These are phyloP conservation scores for Pangasianodon hypophthalmus DNA, from an alignment of 2,113 vertebrate species.

Conservation along the genomic window DNA sequence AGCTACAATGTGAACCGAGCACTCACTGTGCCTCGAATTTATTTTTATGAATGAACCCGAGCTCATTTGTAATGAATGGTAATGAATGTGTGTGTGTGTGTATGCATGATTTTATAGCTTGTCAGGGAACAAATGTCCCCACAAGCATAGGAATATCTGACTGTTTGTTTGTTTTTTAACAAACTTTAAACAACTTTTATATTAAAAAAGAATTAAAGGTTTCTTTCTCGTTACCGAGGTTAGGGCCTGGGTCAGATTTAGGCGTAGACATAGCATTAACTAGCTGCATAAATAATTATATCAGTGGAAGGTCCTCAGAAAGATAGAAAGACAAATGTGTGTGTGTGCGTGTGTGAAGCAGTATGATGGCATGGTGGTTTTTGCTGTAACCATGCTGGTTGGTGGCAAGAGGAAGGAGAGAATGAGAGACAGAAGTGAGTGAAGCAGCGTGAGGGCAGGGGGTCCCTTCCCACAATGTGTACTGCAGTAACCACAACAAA, in stretches of 20 bases:
- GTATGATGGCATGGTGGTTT: conserved; percentile 41
- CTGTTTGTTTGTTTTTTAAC: background rate
- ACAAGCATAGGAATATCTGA: background rate
- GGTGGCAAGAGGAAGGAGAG: conserved; percentile 47
- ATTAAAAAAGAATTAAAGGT: background rate
- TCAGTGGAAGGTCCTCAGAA: background rate
- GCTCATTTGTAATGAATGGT: conserved; percentile 48
- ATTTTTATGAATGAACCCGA: conserved; percentile 35
- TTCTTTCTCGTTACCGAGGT: background rate
- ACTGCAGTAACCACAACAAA: conserved; percentile 93
- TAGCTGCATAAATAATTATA: background rate
- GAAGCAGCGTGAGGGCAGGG: conserved; percentile 53
- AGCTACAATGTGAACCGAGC: conserved; percentile 4
- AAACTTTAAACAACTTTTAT: background rate
- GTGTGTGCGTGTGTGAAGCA: conserved; percentile 12
- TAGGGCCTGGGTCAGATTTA: background rate
- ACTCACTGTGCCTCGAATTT: conserved; percentile 26
- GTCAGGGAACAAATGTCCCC: background rate
- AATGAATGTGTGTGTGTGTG: conserved; percentile 25
- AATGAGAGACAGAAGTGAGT: conserved; percentile 41
- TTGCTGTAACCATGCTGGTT: conserved; percentile 47
- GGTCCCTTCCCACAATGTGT: conserved; percentile 78
- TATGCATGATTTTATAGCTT: background rate
- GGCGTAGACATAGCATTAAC: background rate
- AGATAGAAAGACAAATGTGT: background rate